Conservation (phyloP, 2,888 invertebrate species). For the Drosophila anomalipes region DNA sequence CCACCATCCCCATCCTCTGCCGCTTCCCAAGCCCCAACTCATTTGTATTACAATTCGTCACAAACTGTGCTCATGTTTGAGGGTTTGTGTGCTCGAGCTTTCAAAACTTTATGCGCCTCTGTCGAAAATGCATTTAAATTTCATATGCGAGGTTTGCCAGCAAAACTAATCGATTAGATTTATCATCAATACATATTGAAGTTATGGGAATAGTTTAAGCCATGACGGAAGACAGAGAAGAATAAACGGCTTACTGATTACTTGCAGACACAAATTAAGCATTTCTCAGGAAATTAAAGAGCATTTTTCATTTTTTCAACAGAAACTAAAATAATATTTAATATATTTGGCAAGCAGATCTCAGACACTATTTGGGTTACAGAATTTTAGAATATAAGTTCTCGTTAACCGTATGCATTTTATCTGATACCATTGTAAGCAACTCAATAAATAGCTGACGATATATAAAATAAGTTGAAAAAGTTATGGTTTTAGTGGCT, state of each 20-base stretch:
- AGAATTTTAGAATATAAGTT: background rate
- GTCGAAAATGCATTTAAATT: conserved; percentile 59
- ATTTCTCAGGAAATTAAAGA: background rate
- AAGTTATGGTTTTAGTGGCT: background rate
- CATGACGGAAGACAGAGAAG: too few species aligned
- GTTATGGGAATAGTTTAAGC: background rate
- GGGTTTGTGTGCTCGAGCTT: conserved; percentile 28
- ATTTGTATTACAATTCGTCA: conserved; percentile 81
- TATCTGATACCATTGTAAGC: background rate
- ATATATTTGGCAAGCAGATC: background rate
- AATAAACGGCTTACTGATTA: background rate
- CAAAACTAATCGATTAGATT: background rate
- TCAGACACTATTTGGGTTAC: background rate
- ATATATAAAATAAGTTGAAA: background rate
- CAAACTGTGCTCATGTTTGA: conserved; percentile 35
- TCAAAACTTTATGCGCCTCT: conserved; percentile 63
- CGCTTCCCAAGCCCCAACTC: conserved; percentile 44
- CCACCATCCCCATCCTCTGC: too few species aligned
- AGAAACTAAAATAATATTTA: background rate
- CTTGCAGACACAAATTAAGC: background rate
- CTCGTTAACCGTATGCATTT: too few species aligned
- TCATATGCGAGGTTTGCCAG: conserved; percentile 52
- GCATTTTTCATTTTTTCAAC: background rate
- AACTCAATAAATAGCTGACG: background rate
- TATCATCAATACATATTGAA: background rate